Evolutionary conservation across 2,113 vertebrate genomes (phyloP).

Genomic region (Periophthalmus modestus): DNA sequence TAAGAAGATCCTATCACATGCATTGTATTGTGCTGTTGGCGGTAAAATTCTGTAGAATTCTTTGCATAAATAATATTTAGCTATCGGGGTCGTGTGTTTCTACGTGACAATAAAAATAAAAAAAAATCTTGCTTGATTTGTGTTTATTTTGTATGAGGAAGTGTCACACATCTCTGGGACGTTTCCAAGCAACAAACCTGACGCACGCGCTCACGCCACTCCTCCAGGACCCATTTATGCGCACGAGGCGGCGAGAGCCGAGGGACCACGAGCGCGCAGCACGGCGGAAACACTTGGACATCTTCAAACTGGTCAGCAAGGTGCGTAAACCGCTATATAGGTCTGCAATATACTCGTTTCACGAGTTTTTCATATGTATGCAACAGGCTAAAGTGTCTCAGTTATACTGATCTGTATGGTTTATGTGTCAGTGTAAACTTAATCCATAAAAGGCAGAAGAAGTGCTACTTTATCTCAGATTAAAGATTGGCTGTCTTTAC

Average conservation of each 20-base stretch:
- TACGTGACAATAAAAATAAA: background rate
- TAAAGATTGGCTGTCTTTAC: no score
- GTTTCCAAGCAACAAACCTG: constrained; percentile 75
- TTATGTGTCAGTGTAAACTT: no score
- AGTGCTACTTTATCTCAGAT: no score
- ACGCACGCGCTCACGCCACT: constrained; percentile 54
- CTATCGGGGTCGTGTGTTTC: background rate
- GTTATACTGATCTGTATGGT: no score
- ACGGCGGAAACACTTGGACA: background rate
- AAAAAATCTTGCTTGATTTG: background rate
- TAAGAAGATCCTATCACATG: background rate
- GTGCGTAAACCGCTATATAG: background rate
- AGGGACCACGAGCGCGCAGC: background rate
- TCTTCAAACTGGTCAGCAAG: background rate
- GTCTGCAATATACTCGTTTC: background rate
- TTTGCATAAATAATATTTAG: background rate
- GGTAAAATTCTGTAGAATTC: background rate
- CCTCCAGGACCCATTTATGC: constrained; percentile 39
- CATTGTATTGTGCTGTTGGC: background rate
- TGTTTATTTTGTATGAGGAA: constrained; percentile 5
- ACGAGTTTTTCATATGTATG: no score
- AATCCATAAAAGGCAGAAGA: no score
- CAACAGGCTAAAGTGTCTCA: no score
- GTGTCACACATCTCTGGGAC: constrained; percentile 55
- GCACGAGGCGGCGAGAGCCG: constrained; percentile 16